Percentiles rank a stretch among this genome's conserved stretches.
Conservation (phyloP, 2,113 vertebrate genomes). For the Furnarius figulus region DNA sequence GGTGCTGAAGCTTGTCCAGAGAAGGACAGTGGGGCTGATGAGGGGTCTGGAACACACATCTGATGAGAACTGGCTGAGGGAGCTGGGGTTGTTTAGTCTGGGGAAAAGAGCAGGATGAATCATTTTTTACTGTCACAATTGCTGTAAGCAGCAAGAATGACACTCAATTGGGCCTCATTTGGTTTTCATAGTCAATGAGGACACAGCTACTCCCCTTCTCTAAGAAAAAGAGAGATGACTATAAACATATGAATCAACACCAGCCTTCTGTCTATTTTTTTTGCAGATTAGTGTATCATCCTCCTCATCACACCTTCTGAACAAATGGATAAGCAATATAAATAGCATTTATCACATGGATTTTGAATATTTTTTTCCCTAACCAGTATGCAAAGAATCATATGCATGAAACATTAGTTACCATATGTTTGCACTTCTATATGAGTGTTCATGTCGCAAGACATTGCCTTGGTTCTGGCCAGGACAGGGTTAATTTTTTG, state of each 20-base stretch:
- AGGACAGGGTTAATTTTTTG: neutral
- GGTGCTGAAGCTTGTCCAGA: neutral
- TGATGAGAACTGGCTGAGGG: neutral
- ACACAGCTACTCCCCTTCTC: neutral
- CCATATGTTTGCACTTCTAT: neutral
- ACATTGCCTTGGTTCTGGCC: neutral
- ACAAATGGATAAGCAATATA: neutral
- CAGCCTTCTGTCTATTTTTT: neutral
- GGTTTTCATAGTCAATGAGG: neutral
- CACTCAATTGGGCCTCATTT: neutral
- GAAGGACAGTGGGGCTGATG: neutral
- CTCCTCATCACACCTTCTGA: neutral
- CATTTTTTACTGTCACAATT: neutral
- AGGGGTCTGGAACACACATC: neutral
- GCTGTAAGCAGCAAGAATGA: neutral
- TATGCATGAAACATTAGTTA: neutral
- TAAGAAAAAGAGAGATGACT: neutral
- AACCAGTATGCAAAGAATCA: neutral
- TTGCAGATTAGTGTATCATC: neutral
- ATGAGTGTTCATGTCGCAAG: neutral
- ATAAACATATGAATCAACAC: neutral
- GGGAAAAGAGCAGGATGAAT: neutral
- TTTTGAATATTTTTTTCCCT: neutral
- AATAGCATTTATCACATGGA: neutral
- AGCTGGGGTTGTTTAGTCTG: neutral